Evolutionary conservation across 1,140 invertebrate species (phyloP).

Genomic region (Drosophila biarmipes): DNA sequence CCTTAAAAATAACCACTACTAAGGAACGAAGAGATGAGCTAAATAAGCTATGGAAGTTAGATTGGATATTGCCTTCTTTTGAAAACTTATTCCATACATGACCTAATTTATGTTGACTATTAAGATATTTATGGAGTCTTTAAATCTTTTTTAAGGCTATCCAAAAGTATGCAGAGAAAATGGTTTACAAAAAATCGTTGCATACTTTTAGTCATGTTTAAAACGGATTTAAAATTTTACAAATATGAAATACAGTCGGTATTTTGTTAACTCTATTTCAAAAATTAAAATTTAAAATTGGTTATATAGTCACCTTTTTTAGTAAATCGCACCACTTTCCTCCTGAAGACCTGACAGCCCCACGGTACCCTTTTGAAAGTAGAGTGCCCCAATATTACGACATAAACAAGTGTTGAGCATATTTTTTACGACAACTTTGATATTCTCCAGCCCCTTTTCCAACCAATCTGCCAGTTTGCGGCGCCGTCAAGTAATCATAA

Average conservation of each 20-base stretch:
- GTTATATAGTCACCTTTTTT: too few relatives aligned
- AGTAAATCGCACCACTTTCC: background rate
- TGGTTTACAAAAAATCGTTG: too few relatives aligned
- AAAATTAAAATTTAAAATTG: background rate
- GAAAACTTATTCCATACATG: too few relatives aligned
- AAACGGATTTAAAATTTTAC: too few relatives aligned
- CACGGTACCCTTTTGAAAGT: background rate
- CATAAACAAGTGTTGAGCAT: conserved; percentile 77
- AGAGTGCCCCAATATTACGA: conserved; percentile 29
- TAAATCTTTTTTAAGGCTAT: too few relatives aligned
- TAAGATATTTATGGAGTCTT: too few relatives aligned
- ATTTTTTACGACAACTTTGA: conserved; percentile 73
- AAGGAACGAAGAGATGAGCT: background rate
- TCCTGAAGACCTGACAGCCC: background rate
- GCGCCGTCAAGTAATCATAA: conserved; percentile 64
- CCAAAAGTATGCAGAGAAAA: too few relatives aligned
- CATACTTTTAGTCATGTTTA: too few relatives aligned
- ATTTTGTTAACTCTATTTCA: too few relatives aligned
- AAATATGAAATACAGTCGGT: too few relatives aligned
- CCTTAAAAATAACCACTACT: background rate
- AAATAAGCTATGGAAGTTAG: background rate
- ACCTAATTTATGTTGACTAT: too few relatives aligned
- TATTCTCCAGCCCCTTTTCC: conserved; percentile 18
- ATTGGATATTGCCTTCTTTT: background rate
- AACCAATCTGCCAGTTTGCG: conserved; percentile 24